Evolutionary conservation across 1,140 invertebrate genomes (phyloP), one percentile per base, ranked within the genome.

Genomic region (Harlomillsia oculata): DNA sequence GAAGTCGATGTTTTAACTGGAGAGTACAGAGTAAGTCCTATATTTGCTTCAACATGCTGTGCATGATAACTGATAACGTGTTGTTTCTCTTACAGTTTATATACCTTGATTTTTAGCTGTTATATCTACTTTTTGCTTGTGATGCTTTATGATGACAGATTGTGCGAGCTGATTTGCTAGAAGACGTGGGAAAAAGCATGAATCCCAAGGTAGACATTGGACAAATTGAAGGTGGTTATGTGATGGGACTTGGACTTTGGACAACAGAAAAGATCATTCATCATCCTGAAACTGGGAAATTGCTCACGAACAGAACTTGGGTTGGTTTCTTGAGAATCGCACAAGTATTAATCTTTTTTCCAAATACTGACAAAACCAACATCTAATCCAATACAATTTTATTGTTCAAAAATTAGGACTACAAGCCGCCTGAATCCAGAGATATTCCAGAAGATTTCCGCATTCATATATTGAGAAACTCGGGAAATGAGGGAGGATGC

Each of bases 391-490:
- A n/a, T n/a, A n/a, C n/a, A n/a, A n/a, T n/a, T n/a, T n/a, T 26
- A 50, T 39, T 29, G 9, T 49, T 34, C 56, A 66, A 1, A 16
- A n/a, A 65, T 3, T 58, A 80, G 78, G 83, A 78, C 53, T 93
- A 91, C 69, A 88, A 89, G 66, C 78, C 82, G 13, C 87, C 86
- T 2, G 81, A 84, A 9, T 78, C 81, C 1, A 87, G 85, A 69
- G 88, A 92, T 68, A 89, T 92, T 60, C 88, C 88, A 5, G 77
- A 83, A 11, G 87, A 92, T 73, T 84, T 91, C 67, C 77, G 86
- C 40, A 74, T 92, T n/a, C 80, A 80, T 50, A 76, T 93, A 23
- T 68, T 80, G 20, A 78, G 80, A 64, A 84, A 87, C 67, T 74
- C 77, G 16, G 73, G 78, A 11, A 57, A 57, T 34, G 46, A 46